Conservation (phyloP, 2,797 vertebrate species). For the Etheostoma perlongum region DNA sequence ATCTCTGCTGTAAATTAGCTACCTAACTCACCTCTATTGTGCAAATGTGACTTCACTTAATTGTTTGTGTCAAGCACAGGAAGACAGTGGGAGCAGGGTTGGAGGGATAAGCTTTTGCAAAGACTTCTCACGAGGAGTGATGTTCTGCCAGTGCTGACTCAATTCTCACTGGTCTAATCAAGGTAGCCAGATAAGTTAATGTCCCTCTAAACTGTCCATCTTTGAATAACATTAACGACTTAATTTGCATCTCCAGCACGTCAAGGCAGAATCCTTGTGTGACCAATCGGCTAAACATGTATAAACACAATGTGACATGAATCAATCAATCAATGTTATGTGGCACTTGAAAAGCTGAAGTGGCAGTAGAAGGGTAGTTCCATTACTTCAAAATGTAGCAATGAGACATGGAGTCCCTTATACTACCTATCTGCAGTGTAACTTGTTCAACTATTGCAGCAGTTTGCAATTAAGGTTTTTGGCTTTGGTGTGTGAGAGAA, state of each 20-base stretch:
- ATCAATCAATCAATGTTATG: slow-evolving; percentile 24
- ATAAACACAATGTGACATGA: slow-evolving; percentile 23
- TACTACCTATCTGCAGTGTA: slow-evolving; percentile 7
- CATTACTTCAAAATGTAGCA: slow-evolving; percentile 31
- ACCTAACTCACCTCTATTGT: slow-evolving; percentile 38
- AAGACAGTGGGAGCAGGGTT: slow-evolving; percentile 11
- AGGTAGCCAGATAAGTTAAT: slow-evolving; percentile 36
- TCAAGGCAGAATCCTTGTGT: slow-evolving; percentile 35
- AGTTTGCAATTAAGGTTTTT: slow-evolving; percentile 43
- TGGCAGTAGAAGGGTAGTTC: not conserved
- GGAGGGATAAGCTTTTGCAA: not conserved
- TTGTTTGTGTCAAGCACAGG: slow-evolving; percentile 35
- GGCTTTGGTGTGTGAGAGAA: slow-evolving; percentile 36
- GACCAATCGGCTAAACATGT: slow-evolving; percentile 33
- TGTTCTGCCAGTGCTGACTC: slow-evolving; percentile 18
- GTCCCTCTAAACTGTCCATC: slow-evolving; percentile 27
- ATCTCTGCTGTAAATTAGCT: slow-evolving; percentile 54
- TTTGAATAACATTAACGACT: slow-evolving; percentile 52
- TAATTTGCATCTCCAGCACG: slow-evolving; percentile 27
- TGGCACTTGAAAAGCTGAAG: slow-evolving; percentile 14
- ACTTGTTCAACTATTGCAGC: slow-evolving; percentile 38
- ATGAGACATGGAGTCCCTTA: slow-evolving; percentile 6
- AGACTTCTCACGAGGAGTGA: slow-evolving; percentile 23
- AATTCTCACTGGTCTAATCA: slow-evolving; percentile 34
- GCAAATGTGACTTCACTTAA: slow-evolving; percentile 37